phyloP scores from a whole-genome alignment of 2,113 vertebrate genomes.

The Ailurus styani region DNA sequence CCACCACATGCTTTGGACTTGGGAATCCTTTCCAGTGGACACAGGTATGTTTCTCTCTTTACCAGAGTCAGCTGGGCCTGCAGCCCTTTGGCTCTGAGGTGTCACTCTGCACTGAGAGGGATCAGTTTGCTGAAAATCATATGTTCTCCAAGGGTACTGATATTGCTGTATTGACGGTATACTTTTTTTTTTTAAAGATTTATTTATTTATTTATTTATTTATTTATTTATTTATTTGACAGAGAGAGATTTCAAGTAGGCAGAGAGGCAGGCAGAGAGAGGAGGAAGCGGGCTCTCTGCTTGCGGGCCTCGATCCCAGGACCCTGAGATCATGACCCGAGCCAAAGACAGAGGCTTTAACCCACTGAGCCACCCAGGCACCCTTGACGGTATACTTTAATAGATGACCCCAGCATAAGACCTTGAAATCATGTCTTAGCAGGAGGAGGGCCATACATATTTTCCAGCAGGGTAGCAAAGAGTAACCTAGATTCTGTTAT shows the following conservation, averaged over 20 bases:
- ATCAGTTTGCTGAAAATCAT: conserved; percentile 74
- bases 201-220: no score
- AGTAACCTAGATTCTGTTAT: conserved; percentile 82
- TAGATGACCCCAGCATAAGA: conserved; percentile 78
- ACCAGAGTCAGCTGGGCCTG: conserved; percentile 85
- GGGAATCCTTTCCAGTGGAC: conserved; percentile 85
- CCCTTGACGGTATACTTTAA: conserved; percentile 85
- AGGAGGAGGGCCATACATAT: conserved; percentile 88
- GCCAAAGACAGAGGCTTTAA: no score
- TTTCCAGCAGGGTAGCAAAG: conserved; percentile 84
- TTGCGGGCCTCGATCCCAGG: no score
- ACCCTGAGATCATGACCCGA: no score
- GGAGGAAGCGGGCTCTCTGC: no score
- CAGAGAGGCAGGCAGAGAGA: no score
- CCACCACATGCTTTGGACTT: conserved; percentile 84
- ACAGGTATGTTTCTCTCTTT: conserved; percentile 85
- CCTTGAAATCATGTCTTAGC: conserved; percentile 84
- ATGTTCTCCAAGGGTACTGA: conserved; percentile 84
- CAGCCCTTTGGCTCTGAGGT: conserved; percentile 58
- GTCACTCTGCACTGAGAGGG: background rate
- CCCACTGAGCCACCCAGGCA: no score
- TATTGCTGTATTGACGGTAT: conserved; percentile 87
- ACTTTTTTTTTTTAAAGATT: no score
- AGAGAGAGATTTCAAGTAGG: no score
- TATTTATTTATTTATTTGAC: no score